phyloP scores from a whole-genome alignment of 2,797 vertebrate genomes.

The Crax fasciolata region DNA sequence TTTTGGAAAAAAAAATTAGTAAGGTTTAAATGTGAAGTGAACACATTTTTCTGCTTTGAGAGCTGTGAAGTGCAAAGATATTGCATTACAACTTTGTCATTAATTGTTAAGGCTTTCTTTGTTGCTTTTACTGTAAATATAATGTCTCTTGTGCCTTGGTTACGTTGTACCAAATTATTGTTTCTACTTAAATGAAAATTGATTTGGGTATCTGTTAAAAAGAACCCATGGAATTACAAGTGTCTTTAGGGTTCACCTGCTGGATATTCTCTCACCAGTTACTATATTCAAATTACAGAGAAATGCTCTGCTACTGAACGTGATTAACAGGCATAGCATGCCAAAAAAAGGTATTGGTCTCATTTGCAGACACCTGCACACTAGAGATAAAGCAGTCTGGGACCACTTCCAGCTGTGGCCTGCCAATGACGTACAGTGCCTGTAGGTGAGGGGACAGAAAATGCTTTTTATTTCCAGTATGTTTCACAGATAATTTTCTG shows the following conservation, averaged over 20 bases:
- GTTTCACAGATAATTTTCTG: conserved; percentile 26
- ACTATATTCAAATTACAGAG: not conserved
- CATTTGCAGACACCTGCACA: conserved; percentile 26
- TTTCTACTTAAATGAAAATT: not conserved
- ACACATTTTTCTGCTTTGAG: not conserved
- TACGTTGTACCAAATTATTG: not conserved
- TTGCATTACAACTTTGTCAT: not conserved
- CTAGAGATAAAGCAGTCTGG: not conserved
- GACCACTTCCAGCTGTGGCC: not conserved
- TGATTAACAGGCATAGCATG: not conserved
- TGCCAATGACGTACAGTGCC: not conserved
- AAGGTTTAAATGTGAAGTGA: not conserved
- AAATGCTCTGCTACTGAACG: not conserved
- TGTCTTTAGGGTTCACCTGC: not conserved
- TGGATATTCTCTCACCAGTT: not conserved
- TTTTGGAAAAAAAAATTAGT: not conserved
- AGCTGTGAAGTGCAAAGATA: not conserved
- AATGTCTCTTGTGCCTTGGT: not conserved
- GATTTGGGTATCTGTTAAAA: not conserved
- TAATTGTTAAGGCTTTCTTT: not conserved
- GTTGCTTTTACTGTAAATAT: not conserved
- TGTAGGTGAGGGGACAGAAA: conserved; percentile 12
- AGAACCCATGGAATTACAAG: not conserved
- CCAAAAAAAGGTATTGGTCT: not conserved
- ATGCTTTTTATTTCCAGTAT: not conserved